A percentile compares a stretch with the other conserved stretches of the same genome.
Conservation (phyloP, 2,113 vertebrate genomes). For the Rana temporaria region DNA sequence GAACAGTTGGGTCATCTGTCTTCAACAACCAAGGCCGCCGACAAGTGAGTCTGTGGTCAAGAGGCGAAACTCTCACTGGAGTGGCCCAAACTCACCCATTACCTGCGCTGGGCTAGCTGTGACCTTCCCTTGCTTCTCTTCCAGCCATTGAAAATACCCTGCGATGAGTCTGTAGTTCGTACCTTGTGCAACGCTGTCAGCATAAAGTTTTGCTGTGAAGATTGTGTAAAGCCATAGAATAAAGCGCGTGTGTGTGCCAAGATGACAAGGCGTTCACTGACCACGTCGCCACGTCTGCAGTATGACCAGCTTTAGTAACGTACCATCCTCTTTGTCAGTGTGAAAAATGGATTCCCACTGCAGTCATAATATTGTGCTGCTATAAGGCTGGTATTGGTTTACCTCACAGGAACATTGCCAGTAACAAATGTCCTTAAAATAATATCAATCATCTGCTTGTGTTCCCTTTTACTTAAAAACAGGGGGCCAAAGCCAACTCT, state of each 20-base stretch:
- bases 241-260: constrained; percentile 8
- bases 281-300: background rate
- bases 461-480: constrained; percentile 34
- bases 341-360: background rate
- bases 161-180: background rate
- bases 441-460: constrained; percentile 38
- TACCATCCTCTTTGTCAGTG: constrained; percentile 1
- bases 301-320: background rate
- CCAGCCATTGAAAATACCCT: background rate
- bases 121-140: background rate
- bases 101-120: background rate
- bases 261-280: background rate
- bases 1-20: constrained; percentile 68
- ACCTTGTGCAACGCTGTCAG: background rate
- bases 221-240: constrained; percentile 36
- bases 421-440: constrained; percentile 30
- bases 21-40: constrained; percentile 51
- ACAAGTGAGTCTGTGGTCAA: background rate
- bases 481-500: constrained; percentile 70
- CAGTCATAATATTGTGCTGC: constrained; percentile 35
- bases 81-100: background rate
- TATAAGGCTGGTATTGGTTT: constrained; percentile 41
- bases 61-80: background rate
- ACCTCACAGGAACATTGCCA: constrained; percentile 45
- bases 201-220: constrained; percentile 31